Evolutionary conservation across 2,797 vertebrate species (phyloP).

Genomic region (Rhabdophis nuchalis): DNA sequence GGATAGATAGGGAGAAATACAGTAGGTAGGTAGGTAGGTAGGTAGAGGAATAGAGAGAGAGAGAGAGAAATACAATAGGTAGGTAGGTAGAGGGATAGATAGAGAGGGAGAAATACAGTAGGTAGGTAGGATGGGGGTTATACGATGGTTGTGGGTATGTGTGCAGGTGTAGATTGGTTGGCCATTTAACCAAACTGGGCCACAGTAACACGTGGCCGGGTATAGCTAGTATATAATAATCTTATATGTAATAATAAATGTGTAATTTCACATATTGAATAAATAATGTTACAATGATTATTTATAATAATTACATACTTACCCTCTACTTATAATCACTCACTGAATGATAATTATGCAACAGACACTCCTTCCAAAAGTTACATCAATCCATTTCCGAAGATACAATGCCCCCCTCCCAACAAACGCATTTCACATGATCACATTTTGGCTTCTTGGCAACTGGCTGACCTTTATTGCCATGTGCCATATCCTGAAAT

Average conservation of each 20-base stretch:
- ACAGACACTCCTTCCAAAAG: background rate
- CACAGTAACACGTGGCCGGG: too few species aligned
- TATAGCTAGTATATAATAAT: too few species aligned
- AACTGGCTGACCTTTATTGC: background rate
- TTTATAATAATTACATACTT: background rate
- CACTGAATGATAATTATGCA: background rate
- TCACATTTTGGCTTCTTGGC: background rate
- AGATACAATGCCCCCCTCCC: background rate
- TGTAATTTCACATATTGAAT: background rate
- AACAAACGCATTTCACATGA: background rate
- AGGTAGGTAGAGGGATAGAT: too few species aligned
- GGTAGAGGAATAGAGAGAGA: too few species aligned
- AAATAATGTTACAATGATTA: background rate
- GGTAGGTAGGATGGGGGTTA: too few species aligned
- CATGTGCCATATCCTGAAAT: background rate
- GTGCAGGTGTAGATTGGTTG: too few species aligned
- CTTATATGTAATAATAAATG: background rate
- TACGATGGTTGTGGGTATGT: too few species aligned
- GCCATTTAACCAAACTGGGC: too few species aligned
- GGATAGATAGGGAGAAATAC: too few species aligned
- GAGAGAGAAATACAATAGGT: too few species aligned
- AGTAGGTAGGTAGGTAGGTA: too few species aligned
- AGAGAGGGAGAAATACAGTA: too few species aligned
- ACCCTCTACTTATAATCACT: background rate
- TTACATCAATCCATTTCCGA: background rate